phyloP scores from a whole-genome alignment of 2,113 vertebrate genomes.

The Osmerus eperlanus region DNA sequence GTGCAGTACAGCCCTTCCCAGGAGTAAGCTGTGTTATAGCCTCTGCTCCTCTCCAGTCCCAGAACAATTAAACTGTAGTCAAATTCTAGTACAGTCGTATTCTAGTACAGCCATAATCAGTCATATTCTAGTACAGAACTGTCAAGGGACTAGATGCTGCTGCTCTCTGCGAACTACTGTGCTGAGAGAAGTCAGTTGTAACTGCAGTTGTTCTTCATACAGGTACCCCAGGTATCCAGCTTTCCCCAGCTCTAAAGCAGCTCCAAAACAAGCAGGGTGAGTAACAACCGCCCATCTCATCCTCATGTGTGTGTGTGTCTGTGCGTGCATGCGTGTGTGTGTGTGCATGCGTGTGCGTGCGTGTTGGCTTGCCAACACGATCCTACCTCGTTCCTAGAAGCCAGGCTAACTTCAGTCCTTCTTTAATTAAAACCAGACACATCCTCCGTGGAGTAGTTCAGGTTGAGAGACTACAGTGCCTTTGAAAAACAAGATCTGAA shows the following conservation, averaged over 20 bases:
- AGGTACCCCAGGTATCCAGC: conserved; percentile 78
- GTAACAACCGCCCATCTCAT: conserved; percentile 59
- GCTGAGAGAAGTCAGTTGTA: conserved; percentile 72
- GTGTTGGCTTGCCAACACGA: neutral
- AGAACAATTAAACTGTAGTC: conserved; percentile 62
- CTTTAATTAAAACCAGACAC: conserved; percentile 59
- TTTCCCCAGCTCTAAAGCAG: conserved; percentile 80
- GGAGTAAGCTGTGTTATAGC: conserved; percentile 44
- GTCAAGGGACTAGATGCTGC: conserved; percentile 53
- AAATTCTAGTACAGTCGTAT: conserved; percentile 55
- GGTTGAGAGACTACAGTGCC: conserved; percentile 53
- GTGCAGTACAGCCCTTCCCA: conserved; percentile 41
- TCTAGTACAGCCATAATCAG: conserved; percentile 31
- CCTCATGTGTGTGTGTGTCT: conserved; percentile 29
- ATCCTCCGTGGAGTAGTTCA: conserved; percentile 50
- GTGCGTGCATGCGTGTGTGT: conserved; percentile 26
- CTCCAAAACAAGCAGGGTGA: conserved; percentile 82
- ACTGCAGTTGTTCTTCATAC: conserved; percentile 79
- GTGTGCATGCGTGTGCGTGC: neutral
- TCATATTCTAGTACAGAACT: too few species aligned
- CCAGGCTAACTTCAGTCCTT: conserved; percentile 43
- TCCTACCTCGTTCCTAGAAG: conserved; percentile 10
- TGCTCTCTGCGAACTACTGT: conserved; percentile 63
- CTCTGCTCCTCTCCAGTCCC: conserved; percentile 48
- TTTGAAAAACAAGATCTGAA: conserved; percentile 63